Conservation (phyloP, 2,888 invertebrate species). For the Chloromyia formosa region DNA sequence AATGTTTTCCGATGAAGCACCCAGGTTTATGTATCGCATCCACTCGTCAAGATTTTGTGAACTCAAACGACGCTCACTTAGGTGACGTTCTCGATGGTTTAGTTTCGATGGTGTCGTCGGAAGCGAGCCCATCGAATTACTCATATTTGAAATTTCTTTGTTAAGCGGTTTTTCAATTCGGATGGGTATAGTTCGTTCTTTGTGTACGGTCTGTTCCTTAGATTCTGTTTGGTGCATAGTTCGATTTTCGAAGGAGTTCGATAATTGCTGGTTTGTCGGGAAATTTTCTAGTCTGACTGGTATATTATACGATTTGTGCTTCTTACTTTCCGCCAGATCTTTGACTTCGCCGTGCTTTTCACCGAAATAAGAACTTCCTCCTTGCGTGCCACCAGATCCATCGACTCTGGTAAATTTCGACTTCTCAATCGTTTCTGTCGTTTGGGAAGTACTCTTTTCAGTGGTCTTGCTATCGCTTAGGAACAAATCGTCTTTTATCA, state of each 20-base stretch:
- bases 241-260: not conserved
- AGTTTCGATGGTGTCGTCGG: not conserved
- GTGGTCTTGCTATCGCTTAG: slow-evolving; percentile 51
- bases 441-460: not conserved
- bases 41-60: slow-evolving; percentile 64
- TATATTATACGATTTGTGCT: slow-evolving; percentile 24
- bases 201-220: not conserved
- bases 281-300: slow-evolving; percentile 16
- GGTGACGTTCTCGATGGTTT: slow-evolving; percentile 17
- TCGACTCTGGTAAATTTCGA: not conserved
- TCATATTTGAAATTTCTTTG: not conserved
- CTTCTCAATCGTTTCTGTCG: slow-evolving; percentile 2
- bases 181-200: slow-evolving; percentile 23
- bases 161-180: slow-evolving; percentile 13
- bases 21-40: slow-evolving; percentile 60
- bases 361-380: not conserved
- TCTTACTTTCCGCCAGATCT: not conserved
- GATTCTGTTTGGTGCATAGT: not conserved
- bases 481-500: slow-evolving; percentile 59
- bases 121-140: not conserved
- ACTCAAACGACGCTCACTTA: slow-evolving; percentile 55
- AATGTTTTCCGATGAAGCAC: slow-evolving; percentile 61
- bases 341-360: not conserved
- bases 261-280: not conserved
- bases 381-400: not conserved